These are phyloP conservation scores for Paelopatides confundens DNA, from an alignment of 53 echinoderm and acorn worm genomes.

Conservation along the genomic window DNA sequence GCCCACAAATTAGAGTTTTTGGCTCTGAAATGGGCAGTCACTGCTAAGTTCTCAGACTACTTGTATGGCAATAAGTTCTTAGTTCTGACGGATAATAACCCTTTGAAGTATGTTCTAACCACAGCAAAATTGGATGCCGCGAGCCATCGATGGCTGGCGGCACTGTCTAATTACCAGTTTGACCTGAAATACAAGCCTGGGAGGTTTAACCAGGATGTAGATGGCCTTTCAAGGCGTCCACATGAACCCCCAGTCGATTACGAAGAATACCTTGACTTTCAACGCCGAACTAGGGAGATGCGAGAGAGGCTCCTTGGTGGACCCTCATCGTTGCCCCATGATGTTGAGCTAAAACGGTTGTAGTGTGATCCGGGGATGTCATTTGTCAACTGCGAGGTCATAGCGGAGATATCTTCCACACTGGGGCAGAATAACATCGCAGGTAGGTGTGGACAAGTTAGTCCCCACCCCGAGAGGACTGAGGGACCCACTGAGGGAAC, in stretches of 20 bases:
- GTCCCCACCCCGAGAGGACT: neutral
- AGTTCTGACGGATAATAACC: slow-evolving; percentile 64
- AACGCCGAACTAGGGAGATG: neutral
- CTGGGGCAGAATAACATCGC: neutral
- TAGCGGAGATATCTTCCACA: neutral
- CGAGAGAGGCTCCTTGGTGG: neutral
- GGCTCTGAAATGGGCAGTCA: too few relatives aligned
- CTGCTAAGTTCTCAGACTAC: too few relatives aligned
- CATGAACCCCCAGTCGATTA: slow-evolving; percentile 6
- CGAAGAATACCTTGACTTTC: neutral
- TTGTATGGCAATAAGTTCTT: slow-evolving; percentile 43
- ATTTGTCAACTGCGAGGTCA: neutral
- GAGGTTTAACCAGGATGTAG: slow-evolving; percentile 59
- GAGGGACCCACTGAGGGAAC: neutral
- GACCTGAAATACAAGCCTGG: slow-evolving; percentile 68
- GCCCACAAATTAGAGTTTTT: too few relatives aligned
- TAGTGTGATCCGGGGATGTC: neutral
- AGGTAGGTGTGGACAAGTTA: neutral
- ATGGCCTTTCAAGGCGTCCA: slow-evolving; percentile 68
- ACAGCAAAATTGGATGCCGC: slow-evolving; percentile 65
- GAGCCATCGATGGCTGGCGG: slow-evolving; percentile 70
- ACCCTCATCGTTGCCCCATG: neutral
- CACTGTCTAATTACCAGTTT: slow-evolving; percentile 58
- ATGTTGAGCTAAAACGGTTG: neutral
- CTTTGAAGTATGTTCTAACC: slow-evolving; percentile 58